Percentiles rank a stretch among this genome's conserved stretches.
phyloP scores from a whole-genome alignment of 2,797 vertebrate genomes.

The Falco peregrinus region DNA sequence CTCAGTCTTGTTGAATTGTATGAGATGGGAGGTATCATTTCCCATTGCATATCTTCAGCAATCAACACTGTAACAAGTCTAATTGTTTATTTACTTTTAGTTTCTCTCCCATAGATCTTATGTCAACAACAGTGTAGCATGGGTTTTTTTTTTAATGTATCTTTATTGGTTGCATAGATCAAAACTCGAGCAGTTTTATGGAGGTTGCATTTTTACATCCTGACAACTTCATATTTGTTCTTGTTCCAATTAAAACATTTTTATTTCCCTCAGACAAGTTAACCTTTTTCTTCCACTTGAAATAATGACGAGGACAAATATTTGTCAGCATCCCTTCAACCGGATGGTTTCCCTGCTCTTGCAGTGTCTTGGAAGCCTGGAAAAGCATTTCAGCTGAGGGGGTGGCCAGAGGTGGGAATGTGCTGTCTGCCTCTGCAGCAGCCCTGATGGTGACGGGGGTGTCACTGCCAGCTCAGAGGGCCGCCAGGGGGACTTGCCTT shows the following conservation, averaged over 20 bases:
- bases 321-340: background rate
- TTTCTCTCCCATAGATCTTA: background rate
- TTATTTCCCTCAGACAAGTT: background rate
- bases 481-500: background rate
- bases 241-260: background rate
- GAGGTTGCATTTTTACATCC: background rate
- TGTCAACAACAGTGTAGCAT: background rate
- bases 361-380: background rate
- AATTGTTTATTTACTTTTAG: background rate
- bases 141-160: background rate
- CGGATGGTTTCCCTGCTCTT: background rate
- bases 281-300: background rate
- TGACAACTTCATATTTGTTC: background rate
- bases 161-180: background rate
- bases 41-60: background rate
- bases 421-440: background rate
- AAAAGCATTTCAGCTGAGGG: fast-evolving
- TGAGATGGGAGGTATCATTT: background rate
- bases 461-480: too few relatives aligned
- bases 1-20: background rate
- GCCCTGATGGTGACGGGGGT: background rate
- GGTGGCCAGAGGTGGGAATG: background rate
- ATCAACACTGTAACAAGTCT: background rate
- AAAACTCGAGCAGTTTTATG: background rate
- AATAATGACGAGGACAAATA: background rate